Base-by-base conservation (phyloP, 1,140 invertebrate genomes). In the Dufourea novaeangliae region DNA sequence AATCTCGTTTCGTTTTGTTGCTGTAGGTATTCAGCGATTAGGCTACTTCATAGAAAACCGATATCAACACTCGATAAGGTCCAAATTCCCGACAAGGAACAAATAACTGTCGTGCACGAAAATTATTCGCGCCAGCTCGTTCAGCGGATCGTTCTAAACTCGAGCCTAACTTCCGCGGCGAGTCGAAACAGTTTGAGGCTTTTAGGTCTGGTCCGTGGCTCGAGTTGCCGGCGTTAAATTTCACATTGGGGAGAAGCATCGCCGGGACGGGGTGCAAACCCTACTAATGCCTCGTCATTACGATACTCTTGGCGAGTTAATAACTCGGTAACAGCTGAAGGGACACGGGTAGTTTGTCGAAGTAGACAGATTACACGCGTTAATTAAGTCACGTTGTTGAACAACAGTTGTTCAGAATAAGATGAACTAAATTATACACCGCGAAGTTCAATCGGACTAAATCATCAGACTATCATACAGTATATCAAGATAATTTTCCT, bases 211-310 rank as follows among this genome's bases (percentile, higher is more conserved):
- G 34, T 6, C 1, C 56, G 6, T 50, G 7, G 71, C 27, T 50
- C 39, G 37, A 12, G 39, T 39, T 54, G 29, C 12, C 32, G 50
- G 72, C 14, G 73, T 68, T 57, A 68, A 82, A 62, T 83, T 67
- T 50, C 32, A 67, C 72, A 82, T 81, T 77, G 64, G 39, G 32
- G 57, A 25, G 62, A 69, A 59, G 20, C 27, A 56, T 44, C 57
- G 44, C 6, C 27, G 22, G 25, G 39, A 68, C 27, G 39, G 39
- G 56, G 63, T 50, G 78, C 63, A 79, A 68, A 68, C 39, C 63
- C 32, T 52, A 46, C 67, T 80, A 77, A 77, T 71, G 73, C 44
- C 79, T 81, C 79, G 73, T 72, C 73, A 72, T 81, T 82, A 76
- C 20, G 70, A 68, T 80, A 82, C 37, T 56, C 34, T 25, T 29